These are phyloP conservation scores for Drosophila pseudotakahashii DNA, from an alignment of 2,888 invertebrate genomes.

Conservation along the genomic window DNA sequence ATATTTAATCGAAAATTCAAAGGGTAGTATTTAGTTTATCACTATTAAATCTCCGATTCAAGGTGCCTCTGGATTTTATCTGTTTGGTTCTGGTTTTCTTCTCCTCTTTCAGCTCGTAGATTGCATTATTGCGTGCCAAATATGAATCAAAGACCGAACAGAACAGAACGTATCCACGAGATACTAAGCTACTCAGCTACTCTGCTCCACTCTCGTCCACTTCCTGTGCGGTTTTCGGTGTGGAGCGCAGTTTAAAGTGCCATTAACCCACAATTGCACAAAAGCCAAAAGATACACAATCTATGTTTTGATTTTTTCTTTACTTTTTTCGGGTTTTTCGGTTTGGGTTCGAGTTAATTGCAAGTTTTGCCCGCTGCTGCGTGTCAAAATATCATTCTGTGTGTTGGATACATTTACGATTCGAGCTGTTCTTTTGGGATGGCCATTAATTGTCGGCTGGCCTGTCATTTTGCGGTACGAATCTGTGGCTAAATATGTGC, in stretches of 20 bases:
- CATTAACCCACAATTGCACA: conserved; percentile 73
- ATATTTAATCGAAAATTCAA: too few relatives aligned
- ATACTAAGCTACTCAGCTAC: neutral
- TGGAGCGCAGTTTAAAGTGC: conserved; percentile 68
- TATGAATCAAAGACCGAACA: conserved; percentile 61
- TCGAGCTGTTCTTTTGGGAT: conserved; percentile 11
- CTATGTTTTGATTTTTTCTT: conserved; percentile 8
- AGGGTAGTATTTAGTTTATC: too few relatives aligned
- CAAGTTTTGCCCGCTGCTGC: conserved; percentile 60
- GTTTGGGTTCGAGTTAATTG: conserved; percentile 59
- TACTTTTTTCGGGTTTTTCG: conserved; percentile 11
- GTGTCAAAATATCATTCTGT: conserved; percentile 76
- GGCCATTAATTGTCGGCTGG: conserved; percentile 65
- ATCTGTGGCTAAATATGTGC: conserved; percentile 71
- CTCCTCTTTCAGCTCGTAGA: conserved; percentile 39
- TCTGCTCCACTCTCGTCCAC: conserved; percentile 16
- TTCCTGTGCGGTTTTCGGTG: conserved; percentile 54
- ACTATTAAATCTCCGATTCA: neutral
- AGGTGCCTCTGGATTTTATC: conserved; percentile 12
- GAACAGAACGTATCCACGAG: conserved; percentile 12
- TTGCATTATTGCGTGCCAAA: conserved; percentile 77
- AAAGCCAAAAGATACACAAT: conserved; percentile 32
- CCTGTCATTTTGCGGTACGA: conserved; percentile 73
- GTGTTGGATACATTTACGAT: conserved; percentile 26
- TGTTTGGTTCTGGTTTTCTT: conserved; percentile 11